Evolutionary conservation across 2,113 vertebrate genomes (phyloP).

Genomic region (Oreochromis spilurus): DNA sequence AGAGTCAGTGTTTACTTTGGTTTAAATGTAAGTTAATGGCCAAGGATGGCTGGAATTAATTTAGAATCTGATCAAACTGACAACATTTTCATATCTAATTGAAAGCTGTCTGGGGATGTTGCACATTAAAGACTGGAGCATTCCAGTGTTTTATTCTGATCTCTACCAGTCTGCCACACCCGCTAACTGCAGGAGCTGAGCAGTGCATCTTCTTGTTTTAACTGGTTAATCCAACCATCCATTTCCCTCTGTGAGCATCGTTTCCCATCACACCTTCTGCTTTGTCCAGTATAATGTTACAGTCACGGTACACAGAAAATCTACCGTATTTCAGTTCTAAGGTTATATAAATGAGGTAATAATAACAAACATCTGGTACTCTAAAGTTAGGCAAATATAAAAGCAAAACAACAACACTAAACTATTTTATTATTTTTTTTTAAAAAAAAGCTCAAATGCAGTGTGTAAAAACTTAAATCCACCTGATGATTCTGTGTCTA

Average conservation of each 20-base stretch:
- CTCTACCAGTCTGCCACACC: background rate
- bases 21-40: background rate
- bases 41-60: background rate
- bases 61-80: background rate
- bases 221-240: background rate
- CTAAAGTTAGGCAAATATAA: background rate
- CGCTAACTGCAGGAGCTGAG: background rate
- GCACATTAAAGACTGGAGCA: background rate
- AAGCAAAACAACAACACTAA: background rate
- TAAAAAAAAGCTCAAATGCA: background rate
- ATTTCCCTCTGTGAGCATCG: background rate
- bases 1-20: background rate
- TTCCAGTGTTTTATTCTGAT: background rate
- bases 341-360: background rate
- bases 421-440: fast-evolving
- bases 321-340: fast-evolving
- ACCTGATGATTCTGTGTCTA: background rate
- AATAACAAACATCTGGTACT: background rate
- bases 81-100: background rate
- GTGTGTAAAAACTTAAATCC: background rate
- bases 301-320: background rate
- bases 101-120: background rate
- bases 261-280: background rate
- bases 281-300: background rate
- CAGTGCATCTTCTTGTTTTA: background rate